A percentile compares a stretch with the other conserved stretches of the same genome.
Conservation (phyloP, 2,888 invertebrate genomes). For the Epiblema foenella region DNA sequence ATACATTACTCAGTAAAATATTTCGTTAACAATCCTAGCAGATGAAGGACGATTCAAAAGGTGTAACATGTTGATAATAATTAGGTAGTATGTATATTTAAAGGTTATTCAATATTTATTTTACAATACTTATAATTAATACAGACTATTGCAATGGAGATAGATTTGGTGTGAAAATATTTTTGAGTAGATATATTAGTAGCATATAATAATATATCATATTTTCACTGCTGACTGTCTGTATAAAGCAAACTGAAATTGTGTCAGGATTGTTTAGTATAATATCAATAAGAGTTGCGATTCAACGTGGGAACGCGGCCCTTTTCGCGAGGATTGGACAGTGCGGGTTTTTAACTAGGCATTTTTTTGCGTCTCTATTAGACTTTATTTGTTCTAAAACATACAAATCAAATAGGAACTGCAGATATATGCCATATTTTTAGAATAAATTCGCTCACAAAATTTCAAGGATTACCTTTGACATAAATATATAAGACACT, state of each 20-base stretch:
- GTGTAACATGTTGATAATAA: slow-evolving; percentile 1
- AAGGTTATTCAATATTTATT: background rate
- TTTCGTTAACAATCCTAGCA: slow-evolving; percentile 18
- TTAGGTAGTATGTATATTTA: background rate
- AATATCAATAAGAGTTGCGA: too few species aligned
- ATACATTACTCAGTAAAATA: background rate
- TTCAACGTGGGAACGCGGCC: too few species aligned
- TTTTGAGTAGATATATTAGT: background rate
- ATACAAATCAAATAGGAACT: background rate
- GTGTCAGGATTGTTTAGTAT: background rate
- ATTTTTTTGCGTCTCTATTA: too few species aligned
- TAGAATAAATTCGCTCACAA: background rate
- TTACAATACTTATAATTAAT: too few species aligned
- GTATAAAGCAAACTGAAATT: background rate
- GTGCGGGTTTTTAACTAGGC: too few species aligned
- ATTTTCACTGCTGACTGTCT: background rate
- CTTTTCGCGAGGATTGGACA: too few species aligned
- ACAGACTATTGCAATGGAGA: background rate
- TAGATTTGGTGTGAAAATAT: background rate
- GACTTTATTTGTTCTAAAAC: too few species aligned
- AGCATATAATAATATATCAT: too few species aligned
- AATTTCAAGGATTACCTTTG: background rate
- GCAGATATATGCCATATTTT: background rate
- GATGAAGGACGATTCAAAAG: background rate
- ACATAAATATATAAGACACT: too few species aligned